Percentiles rank a stretch among this genome's conserved stretches.
Evolutionary conservation across 2,797 vertebrate species (phyloP).

Genomic region (Oreortyx pictus): DNA sequence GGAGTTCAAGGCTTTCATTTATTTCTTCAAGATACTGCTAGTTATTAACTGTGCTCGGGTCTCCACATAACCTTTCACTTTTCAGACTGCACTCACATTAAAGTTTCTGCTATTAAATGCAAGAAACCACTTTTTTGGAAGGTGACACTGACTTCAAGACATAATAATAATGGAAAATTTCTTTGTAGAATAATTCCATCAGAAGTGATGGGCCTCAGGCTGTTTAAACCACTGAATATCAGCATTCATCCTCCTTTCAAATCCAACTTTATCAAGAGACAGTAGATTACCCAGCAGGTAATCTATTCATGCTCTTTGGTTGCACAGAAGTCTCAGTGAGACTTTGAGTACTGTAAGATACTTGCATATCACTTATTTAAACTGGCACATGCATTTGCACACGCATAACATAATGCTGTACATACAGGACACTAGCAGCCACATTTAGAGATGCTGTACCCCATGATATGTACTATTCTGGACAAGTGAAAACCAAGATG

Average conservation of each 20-base stretch:
- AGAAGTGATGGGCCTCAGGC: neutral
- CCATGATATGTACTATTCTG: neutral
- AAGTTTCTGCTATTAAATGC: neutral
- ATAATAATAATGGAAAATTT: neutral
- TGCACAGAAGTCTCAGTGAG: neutral
- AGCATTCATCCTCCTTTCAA: neutral
- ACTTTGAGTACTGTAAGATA: neutral
- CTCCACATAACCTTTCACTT: neutral
- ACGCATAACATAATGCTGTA: neutral
- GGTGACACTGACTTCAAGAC: neutral
- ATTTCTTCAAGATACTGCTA: neutral
- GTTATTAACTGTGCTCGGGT: neutral
- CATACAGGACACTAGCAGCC: neutral
- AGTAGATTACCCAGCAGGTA: neutral
- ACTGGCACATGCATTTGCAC: neutral
- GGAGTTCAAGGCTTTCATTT: neutral
- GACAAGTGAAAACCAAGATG: neutral
- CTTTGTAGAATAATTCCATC: neutral
- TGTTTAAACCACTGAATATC: conserved; percentile 1
- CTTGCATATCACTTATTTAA: neutral
- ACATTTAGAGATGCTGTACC: neutral
- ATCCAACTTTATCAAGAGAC: neutral
- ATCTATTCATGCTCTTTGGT: neutral
- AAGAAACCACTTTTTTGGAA: neutral
- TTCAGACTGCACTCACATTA: neutral